Conservation (phyloP, 1,140 invertebrate species). For the Agraylea sexmaculata region DNA sequence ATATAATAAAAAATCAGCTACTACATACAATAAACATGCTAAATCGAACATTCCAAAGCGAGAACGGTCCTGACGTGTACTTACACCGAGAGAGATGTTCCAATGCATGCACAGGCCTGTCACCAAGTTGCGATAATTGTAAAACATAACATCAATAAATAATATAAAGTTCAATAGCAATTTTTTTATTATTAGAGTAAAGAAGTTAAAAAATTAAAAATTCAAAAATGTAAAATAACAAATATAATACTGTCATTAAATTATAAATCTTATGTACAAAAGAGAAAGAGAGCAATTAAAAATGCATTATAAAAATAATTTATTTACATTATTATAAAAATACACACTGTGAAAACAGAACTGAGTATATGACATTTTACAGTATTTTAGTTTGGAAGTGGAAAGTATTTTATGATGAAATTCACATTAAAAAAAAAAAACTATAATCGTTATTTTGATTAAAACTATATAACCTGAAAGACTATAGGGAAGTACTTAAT, state of each 20-base stretch:
- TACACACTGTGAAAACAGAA: not conserved
- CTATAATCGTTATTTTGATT: too few relatives aligned
- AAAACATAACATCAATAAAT: constrained; percentile 21
- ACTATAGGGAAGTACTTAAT: too few relatives aligned
- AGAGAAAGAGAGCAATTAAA: constrained; percentile 1
- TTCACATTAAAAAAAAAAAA: too few relatives aligned
- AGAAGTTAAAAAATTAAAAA: too few relatives aligned
- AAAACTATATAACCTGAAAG: too few relatives aligned
- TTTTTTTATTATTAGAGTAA: not conserved
- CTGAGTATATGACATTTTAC: constrained; percentile 1
- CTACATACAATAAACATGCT: not conserved
- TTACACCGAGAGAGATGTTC: constrained; percentile 76
- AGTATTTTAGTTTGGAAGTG: constrained; percentile 3
- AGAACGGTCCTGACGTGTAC: constrained; percentile 53
- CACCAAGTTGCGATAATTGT: constrained; percentile 28
- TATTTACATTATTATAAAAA: not conserved
- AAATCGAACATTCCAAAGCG: too few relatives aligned
- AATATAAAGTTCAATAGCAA: not conserved
- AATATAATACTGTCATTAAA: too few relatives aligned
- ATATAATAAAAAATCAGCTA: not conserved
- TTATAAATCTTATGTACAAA: not conserved
- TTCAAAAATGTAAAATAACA: too few relatives aligned
- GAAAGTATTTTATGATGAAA: too few relatives aligned
- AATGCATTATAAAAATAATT: too few relatives aligned
- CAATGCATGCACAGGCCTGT: constrained; percentile 74